A percentile compares a stretch with the other conserved stretches of the same genome.
These are phyloP conservation scores for Podarcis raffonei DNA, from an alignment of 2,113 vertebrate species.

Conservation along the genomic window DNA sequence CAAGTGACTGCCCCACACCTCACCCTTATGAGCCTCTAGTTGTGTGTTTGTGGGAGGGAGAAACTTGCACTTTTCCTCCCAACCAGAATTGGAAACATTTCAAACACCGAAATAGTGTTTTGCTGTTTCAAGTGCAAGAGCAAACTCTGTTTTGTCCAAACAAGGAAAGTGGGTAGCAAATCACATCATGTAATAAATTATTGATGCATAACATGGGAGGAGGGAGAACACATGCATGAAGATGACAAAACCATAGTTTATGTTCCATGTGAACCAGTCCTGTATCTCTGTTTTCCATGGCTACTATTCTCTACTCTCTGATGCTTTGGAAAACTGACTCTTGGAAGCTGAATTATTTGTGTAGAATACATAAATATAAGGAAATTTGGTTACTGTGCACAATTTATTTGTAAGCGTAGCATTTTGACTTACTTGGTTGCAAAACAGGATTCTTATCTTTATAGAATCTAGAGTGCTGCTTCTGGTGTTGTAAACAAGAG, in stretches of 20 bases:
- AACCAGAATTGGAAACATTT: neutral
- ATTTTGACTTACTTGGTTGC: neutral
- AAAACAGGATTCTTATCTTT: neutral
- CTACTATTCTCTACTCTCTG: neutral
- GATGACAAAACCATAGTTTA: neutral
- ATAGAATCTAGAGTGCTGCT: neutral
- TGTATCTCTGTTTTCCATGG: neutral
- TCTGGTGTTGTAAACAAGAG: conserved; percentile 30
- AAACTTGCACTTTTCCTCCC: neutral
- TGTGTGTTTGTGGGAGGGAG: too few relatives aligned
- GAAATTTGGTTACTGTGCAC: neutral
- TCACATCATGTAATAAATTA: neutral
- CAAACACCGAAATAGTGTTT: neutral
- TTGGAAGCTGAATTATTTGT: neutral
- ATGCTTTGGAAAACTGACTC: neutral
- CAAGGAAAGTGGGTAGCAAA: neutral
- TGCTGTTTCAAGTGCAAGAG: too few relatives aligned
- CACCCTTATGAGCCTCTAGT: too few relatives aligned
- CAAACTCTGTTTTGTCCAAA: neutral
- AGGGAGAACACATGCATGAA: neutral
- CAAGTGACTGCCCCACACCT: too few relatives aligned
- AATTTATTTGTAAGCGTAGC: neutral
- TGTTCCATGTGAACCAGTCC: neutral
- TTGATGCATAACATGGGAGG: neutral
- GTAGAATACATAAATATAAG: neutral